A percentile compares a stretch with the other conserved stretches of the same genome.
These are phyloP conservation scores for Balanococcus diminutus DNA, from an alignment of 2,888 invertebrate species.

Conservation along the genomic window DNA sequence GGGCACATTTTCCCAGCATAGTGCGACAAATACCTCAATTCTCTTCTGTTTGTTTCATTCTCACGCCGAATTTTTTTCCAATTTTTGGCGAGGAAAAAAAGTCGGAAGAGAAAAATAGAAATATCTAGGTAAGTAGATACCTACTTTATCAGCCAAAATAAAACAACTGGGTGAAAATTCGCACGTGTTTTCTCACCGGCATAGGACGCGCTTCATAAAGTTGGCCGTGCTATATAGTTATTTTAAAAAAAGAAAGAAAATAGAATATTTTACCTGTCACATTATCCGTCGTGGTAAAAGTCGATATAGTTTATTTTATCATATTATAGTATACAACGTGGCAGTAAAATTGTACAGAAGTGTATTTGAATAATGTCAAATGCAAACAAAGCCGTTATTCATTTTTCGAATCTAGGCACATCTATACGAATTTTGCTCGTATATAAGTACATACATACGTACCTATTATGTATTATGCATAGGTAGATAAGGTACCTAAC, in stretches of 20 bases:
- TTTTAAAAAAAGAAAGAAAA: neutral
- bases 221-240: neutral
- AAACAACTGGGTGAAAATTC: neutral
- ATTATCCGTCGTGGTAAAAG: neutral
- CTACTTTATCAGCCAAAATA: neutral
- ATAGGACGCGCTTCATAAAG: neutral
- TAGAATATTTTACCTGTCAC: neutral
- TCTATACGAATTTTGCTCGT: no score
- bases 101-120: no score
- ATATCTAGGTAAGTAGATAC: no score
- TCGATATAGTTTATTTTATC: neutral
- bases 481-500: no score
- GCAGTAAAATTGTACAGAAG: neutral
- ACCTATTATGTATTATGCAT: neutral
- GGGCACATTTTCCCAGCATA: no score
- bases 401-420: neutral
- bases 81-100: no score
- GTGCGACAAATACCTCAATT: no score
- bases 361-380: constrained; percentile 23
- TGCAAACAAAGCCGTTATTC: neutral
- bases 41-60: no score
- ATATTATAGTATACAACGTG: neutral
- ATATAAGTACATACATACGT: neutral
- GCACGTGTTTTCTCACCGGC: neutral
- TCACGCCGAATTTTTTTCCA: no score